Evolutionary conservation across 2,797 vertebrate species (phyloP), one percentile per base, ranked within the genome.

Genomic region (Nyctalus aviator): DNA sequence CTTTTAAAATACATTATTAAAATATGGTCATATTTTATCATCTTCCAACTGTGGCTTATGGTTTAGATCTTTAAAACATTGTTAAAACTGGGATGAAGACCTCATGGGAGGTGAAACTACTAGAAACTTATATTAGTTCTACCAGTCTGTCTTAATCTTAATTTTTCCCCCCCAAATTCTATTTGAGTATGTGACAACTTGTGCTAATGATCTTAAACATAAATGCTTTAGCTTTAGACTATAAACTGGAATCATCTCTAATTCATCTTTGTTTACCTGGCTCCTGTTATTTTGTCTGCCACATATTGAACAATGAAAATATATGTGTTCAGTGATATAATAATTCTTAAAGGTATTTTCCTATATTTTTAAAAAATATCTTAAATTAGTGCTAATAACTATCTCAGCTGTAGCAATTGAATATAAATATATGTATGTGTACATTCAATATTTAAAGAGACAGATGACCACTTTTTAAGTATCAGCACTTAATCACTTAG

Each of bases 1-100:
- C 78, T 97, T 95, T 96, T 89, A 86, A 97, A 93, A 92, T 95
- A 81, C 46, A 95, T 91, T 87, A 93, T 93, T 93, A 93, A 85
- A 88, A 94, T 91, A 73, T 90, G 87, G 90, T 92, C 15, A 78
- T 94, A 86, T 77, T 96, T 97, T 94, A 87, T 96, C 44, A 96
- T 84, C 41, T 96, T 96, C 71, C 46, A 89, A 72, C 71, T 72
- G n/a, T 92, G 14, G 27, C 30, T 89, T 75, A 7, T 87, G 64
- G 41, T 48, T 95, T 95, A 55, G 86, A 84, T 20, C n/a, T 92
- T 93, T 79, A 64, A 8, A 87, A 32, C 14, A 81, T 21, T 68
- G 20, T 71, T 89, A 78, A 78, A 91, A 71, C 6, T 27, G 5
- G 8, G 57, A 8, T 12, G 14, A 94, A 90, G 32, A 81, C 3